Conservation (phyloP, 23 tunicate species). For the Phallusia fumigata region DNA sequence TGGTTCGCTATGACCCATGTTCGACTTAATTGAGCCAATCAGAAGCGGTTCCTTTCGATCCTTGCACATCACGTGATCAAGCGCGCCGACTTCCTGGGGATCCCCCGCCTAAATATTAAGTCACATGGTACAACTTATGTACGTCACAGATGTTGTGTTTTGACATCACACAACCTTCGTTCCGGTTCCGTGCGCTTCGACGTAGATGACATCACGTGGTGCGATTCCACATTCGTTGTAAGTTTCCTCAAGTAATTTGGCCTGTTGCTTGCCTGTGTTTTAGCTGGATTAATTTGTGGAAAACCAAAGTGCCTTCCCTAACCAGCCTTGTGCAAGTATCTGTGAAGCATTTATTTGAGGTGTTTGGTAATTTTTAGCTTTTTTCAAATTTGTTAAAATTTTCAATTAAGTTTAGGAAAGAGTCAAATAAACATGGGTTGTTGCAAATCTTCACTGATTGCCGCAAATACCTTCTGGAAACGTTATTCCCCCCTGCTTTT, state of each 20-base stretch:
- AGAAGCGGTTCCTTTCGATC: conserved; percentile 24
- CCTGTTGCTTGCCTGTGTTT: conserved; percentile 16
- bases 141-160: no score
- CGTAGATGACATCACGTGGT: conserved; percentile 23
- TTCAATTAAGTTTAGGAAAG: no score
- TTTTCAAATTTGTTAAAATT: no score
- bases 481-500: conserved; percentile 25
- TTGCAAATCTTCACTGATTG: background rate
- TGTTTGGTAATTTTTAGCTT: no score
- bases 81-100: conserved; percentile 22
- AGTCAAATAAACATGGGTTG: background rate
- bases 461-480: conserved; percentile 22
- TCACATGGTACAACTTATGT: background rate
- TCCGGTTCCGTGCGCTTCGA: conserved; percentile 55
- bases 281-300: no score
- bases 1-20: conserved; percentile 38
- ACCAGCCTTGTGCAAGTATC: no score
- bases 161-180: conserved; percentile 14
- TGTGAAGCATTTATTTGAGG: background rate
- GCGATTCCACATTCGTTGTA: conserved; percentile 13
- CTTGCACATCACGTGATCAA: conserved; percentile 21
- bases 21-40: conserved; percentile 31
- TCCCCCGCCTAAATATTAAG: conserved; percentile 23
- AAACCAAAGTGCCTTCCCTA: no score
- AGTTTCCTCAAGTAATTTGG: conserved; percentile 10